Conservation (phyloP, 2,888 invertebrate genomes). For the Cyaniris semiargus region DNA sequence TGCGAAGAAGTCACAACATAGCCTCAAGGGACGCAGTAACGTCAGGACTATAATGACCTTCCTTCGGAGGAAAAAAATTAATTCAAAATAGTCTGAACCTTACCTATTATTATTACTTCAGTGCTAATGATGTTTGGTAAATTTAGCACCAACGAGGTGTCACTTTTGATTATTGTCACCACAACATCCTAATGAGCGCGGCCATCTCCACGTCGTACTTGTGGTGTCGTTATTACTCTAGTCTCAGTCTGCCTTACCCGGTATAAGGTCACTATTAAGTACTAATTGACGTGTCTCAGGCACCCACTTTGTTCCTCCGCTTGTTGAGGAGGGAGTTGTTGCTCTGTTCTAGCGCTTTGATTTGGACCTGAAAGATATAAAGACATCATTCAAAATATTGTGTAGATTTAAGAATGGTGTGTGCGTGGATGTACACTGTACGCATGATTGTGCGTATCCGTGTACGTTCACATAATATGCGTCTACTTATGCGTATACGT, state of each 20-base stretch:
- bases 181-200: not conserved
- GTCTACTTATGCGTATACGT: not conserved
- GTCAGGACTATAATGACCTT: too few species aligned
- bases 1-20: too few species aligned
- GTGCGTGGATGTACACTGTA: too few species aligned
- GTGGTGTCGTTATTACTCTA: not conserved
- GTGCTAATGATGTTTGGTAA: not conserved
- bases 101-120: not conserved
- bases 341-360: constrained; percentile 95
- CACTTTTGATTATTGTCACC: not conserved
- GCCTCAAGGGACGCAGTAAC: too few species aligned
- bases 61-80: not conserved
- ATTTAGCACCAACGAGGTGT: not conserved
- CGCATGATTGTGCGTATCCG: too few species aligned
- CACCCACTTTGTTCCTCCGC: constrained; percentile 83
- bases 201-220: not conserved
- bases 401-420: not conserved
- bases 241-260: not conserved
- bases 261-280: constrained; percentile 34
- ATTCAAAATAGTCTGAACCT: not conserved
- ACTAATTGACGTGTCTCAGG: constrained; percentile 50
- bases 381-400: not conserved
- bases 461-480: not conserved
- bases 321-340: constrained; percentile 96
- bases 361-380: constrained; percentile 84